Percentiles rank a stretch among this genome's conserved stretches.
Conservation (phyloP, 2,888 invertebrate species). For the Electrophaes corylata region DNA sequence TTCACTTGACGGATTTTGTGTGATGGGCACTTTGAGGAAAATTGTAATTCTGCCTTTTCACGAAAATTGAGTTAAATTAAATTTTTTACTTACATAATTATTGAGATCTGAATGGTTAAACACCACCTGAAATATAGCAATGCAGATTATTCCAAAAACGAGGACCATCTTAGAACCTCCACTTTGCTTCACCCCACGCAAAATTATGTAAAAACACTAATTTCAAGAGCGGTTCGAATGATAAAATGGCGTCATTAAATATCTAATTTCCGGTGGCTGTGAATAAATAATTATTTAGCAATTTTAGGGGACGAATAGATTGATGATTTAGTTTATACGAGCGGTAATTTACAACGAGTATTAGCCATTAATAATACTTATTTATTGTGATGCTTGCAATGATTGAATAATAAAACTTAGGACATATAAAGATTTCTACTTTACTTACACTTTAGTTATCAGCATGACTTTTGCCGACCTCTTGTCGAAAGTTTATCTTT, state of each 20-base stretch:
- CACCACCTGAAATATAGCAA: constrained; percentile 40
- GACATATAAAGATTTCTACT: too few species aligned
- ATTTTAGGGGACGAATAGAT: constrained; percentile 41
- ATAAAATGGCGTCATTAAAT: constrained; percentile 48
- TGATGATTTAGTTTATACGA: constrained; percentile 40
- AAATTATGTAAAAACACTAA: constrained; percentile 16
- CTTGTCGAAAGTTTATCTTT: too few species aligned
- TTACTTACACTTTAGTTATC: too few species aligned
- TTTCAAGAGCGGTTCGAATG: constrained; percentile 24
- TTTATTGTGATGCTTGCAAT: neutral
- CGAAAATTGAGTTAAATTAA: neutral
- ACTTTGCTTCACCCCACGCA: neutral
- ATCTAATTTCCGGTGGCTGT: constrained; percentile 57
- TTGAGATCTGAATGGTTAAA: constrained; percentile 47
- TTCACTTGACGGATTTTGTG: constrained; percentile 25
- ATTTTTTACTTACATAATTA: constrained; percentile 53
- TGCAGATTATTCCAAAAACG: constrained; percentile 39
- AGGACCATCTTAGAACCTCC: constrained; percentile 15
- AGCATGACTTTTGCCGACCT: too few species aligned
- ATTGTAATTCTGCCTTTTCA: constrained; percentile 6
- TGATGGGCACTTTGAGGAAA: constrained; percentile 17
- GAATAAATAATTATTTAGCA: constrained; percentile 42
- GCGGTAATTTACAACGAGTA: constrained; percentile 34
- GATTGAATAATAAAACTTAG: neutral
- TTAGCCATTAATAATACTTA: too few species aligned